These are phyloP conservation scores for Karalla daura DNA, from an alignment of 2,797 vertebrate species.

Conservation along the genomic window DNA sequence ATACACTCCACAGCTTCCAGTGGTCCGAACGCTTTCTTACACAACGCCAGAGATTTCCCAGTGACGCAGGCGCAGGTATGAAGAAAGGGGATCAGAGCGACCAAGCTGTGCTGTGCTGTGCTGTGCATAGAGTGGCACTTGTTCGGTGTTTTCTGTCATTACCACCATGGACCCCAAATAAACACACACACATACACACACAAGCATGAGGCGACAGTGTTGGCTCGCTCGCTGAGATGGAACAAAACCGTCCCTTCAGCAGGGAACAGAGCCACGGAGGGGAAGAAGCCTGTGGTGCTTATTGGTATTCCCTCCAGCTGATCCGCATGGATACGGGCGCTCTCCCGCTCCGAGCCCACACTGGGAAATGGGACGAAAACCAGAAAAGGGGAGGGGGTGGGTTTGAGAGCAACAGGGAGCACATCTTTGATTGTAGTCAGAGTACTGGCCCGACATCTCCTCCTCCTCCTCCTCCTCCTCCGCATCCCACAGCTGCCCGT, in stretches of 20 bases:
- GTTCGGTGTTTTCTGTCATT: conserved; percentile 7
- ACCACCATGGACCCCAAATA: conserved; percentile 30
- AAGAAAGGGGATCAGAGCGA: conserved; percentile 7
- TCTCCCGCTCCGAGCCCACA: conserved; percentile 65
- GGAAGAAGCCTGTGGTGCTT: conserved; percentile 71
- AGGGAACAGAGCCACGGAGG: conserved; percentile 70
- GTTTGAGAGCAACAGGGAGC: conserved; percentile 41
- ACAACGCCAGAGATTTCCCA: too few relatives aligned
- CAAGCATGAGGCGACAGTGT: conserved; percentile 30
- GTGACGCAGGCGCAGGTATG: conserved; percentile 36
- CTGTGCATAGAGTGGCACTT: conserved; percentile 13
- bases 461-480: conserved; percentile 25
- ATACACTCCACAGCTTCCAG: too few relatives aligned
- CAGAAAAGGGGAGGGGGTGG: conserved; percentile 15
- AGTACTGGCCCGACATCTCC: conserved; percentile 48
- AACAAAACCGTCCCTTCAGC: conserved; percentile 79
- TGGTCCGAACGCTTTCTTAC: too few relatives aligned
- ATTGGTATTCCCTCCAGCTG: conserved; percentile 83
- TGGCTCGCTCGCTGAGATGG: conserved; percentile 59
- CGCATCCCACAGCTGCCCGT: conserved; percentile 65
- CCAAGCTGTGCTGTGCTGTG: conserved; percentile 11
- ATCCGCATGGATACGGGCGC: conserved; percentile 73
- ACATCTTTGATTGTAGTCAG: conserved; percentile 58
- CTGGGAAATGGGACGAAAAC: conserved; percentile 52
- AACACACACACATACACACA: conserved; percentile 22